Evolutionary conservation across 2,113 vertebrate genomes (phyloP).

Genomic region (Lepus americanus): DNA sequence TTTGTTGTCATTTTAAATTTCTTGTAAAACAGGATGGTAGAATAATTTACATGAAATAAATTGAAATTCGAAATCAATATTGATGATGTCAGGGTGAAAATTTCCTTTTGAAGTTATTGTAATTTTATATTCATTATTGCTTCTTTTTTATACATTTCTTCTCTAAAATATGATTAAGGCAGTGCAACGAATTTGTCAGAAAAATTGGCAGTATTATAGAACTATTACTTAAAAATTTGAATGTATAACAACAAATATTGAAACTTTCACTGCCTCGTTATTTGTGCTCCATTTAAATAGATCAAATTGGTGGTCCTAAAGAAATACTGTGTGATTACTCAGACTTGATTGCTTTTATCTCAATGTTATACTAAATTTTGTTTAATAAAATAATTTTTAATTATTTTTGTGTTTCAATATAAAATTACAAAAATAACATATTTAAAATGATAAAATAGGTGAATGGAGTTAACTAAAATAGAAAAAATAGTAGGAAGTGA

Average conservation of each 20-base stretch:
- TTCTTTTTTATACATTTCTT: background rate
- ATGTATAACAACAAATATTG: background rate
- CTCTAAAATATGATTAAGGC: background rate
- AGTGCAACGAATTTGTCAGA: background rate
- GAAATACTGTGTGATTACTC: background rate
- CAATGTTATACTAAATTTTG: background rate
- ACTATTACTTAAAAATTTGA: background rate
- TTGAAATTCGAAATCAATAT: background rate
- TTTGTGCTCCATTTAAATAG: background rate
- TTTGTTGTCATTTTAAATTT: background rate
- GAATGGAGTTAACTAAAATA: background rate
- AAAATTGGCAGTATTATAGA: background rate
- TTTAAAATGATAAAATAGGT: background rate
- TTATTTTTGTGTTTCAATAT: background rate
- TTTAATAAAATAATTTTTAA: background rate
- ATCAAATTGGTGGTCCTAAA: background rate
- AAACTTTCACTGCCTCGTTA: background rate
- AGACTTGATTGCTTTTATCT: background rate
- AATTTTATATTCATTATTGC: conserved; percentile 3
- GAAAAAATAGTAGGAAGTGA: background rate
- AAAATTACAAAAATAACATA: background rate
- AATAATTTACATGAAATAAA: background rate
- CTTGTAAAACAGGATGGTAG: background rate
- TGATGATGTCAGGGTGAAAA: background rate
- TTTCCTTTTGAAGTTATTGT: background rate